Evolutionary conservation across 2,888 invertebrate species (phyloP).

Genomic region (Monoplex corrugatus): DNA sequence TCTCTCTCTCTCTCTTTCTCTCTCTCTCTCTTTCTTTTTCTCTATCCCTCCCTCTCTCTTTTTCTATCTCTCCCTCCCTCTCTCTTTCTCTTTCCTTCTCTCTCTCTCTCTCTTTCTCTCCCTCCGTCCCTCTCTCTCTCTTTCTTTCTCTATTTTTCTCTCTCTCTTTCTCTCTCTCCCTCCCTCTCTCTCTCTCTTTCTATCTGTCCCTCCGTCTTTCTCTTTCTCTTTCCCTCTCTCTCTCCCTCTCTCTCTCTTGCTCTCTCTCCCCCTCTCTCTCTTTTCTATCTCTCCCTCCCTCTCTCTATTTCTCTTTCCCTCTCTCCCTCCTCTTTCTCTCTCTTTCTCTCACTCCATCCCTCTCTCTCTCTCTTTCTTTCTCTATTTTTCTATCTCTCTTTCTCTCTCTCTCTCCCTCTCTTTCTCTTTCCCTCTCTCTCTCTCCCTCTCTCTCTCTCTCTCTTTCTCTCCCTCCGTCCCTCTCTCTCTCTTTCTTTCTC

Average conservation of each 20-base stretch:
- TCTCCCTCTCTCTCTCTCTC: neutral
- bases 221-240: neutral
- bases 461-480: neutral
- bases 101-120: neutral
- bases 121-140: neutral
- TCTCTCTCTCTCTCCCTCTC: neutral
- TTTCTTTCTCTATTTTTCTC: neutral
- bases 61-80: neutral
- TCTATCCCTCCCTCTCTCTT: neutral
- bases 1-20: neutral
- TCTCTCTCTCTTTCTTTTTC: neutral
- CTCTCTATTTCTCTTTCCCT: too few species aligned
- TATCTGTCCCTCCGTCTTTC: neutral
- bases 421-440: neutral
- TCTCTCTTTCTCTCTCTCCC: neutral
- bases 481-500: neutral
- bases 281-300: too few species aligned
- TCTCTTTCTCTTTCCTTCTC: too few species aligned
- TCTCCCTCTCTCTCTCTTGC: too few species aligned
- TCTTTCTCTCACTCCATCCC: neutral
- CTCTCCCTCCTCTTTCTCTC: neutral
- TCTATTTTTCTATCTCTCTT: neutral
- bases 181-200: neutral
- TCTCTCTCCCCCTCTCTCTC: too few species aligned
- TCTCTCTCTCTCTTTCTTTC: neutral